Evolutionary conservation across 2,888 invertebrate species (phyloP), one percentile per base, ranked within the genome.

Genomic region (Ectropis crepuscularia): DNA sequence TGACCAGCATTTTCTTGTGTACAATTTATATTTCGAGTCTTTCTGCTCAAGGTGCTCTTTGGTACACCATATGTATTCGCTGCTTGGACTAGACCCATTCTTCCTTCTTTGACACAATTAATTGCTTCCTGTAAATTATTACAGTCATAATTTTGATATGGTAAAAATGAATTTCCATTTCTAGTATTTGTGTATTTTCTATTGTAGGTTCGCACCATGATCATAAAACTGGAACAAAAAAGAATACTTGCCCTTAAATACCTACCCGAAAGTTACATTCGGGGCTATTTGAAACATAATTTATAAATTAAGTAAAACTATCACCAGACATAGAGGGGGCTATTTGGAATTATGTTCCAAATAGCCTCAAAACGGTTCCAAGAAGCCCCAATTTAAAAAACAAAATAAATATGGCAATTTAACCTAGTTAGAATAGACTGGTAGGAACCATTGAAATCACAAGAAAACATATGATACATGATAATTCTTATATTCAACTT

Each of bases 281-380:
- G 8, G 10, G 43, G 43, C 43, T 45, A 45, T 45, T 45, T 45
- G 43, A 45, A 45, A 45, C 43, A 45, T 45, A 9, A 45, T n/a
- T 45, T 49, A 49, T n/a, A 49, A 49, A 36, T 49, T 37, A 37
- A 38, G 43, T 45, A 45, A 45, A 45, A 45, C 43, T 45, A 10
- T 45, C 10, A 45, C 43, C 43, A 45, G 9, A 46, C 55, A 46
- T 55, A 38, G 11, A 49, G 48, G 57, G 57, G 43, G 49, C 49
- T 57, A 57, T 57, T 57, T 57, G 57, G 49, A 57, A 42, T 57
- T 57, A 16, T 49, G 57, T 57, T 57, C 49, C 57, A 57, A 57
- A 57, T 57, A 48, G 49, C 57, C 57, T 57, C 57, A 57, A 57
- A 57, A 57, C 49, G 36, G 48, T 57, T 57, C 16, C 57, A 57